These are phyloP conservation scores for Aradus depressus DNA, from an alignment of 2,888 invertebrate species.

Conservation along the genomic window DNA sequence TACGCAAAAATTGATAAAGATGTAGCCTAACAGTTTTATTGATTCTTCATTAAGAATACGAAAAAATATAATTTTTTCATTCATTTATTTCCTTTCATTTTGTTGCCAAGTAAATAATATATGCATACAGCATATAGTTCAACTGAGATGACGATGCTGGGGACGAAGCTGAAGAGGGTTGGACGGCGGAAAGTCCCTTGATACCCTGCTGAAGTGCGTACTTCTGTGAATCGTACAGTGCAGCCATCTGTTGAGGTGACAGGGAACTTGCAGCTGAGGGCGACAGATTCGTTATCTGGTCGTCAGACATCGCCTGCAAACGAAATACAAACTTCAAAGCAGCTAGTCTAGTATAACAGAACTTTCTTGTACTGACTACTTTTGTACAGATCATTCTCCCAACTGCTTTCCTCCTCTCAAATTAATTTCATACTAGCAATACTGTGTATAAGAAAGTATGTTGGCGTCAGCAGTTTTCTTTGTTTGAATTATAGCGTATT, in stretches of 20 bases:
- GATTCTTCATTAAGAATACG: no score
- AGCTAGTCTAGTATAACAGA: no score
- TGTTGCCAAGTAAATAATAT: background rate
- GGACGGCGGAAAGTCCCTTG: conserved; percentile 3
- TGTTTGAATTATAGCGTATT: no score
- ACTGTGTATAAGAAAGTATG: no score
- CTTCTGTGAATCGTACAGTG: conserved; percentile 9
- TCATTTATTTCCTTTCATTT: conserved; percentile 9
- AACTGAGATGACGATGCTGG: background rate
- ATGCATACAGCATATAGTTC: background rate
- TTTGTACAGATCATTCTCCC: no score
- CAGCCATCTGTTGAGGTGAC: conserved; percentile 2
- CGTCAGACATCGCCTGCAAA: conserved; percentile 19
- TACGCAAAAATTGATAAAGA: no score
- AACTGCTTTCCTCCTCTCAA: no score
- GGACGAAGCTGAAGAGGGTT: background rate
- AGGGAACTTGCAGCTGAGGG: conserved; percentile 18
- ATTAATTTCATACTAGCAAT: no score
- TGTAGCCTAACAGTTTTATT: no score
- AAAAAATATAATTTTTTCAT: conserved; percentile 11
- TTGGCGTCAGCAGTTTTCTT: no score
- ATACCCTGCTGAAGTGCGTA: conserved; percentile 18
- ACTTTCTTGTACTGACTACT: no score
- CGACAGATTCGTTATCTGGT: conserved; percentile 18
- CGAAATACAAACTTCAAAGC: background rate